Conservation (phyloP, 2,797 vertebrate genomes). For the Melopsittacus undulatus region DNA sequence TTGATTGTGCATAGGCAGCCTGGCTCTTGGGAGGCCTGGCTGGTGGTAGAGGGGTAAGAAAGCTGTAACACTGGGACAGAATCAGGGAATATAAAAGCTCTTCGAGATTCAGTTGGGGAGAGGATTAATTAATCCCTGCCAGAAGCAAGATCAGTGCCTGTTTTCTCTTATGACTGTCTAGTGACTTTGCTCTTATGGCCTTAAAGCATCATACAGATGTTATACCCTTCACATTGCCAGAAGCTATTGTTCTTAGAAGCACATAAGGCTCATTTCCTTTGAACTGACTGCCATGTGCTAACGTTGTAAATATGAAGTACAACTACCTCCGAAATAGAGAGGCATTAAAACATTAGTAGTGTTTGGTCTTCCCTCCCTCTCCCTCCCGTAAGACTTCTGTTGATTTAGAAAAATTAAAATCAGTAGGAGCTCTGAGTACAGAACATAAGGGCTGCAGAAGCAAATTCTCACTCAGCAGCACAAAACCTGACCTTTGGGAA, state of each 20-base stretch:
- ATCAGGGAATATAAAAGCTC: background rate
- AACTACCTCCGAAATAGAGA: background rate
- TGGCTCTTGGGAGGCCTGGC: background rate
- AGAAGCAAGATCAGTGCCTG: background rate
- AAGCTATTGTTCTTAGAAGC: background rate
- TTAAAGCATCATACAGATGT: background rate
- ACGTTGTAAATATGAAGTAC: background rate
- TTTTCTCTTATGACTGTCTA: background rate
- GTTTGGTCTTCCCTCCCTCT: background rate
- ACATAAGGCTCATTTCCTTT: background rate
- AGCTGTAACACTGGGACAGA: background rate
- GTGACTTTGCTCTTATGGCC: background rate
- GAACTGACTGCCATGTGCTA: background rate
- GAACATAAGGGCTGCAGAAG: background rate
- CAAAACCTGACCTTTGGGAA: slow-evolving; percentile 4
- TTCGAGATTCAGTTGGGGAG: background rate
- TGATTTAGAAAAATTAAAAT: slow-evolving; percentile 25
- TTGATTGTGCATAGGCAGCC: background rate
- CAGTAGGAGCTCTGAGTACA: background rate
- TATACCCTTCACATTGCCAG: background rate
- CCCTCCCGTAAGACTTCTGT: background rate
- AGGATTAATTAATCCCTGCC: background rate
- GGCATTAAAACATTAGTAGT: background rate
- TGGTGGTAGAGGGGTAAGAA: background rate
- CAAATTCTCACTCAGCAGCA: background rate